Conservation (phyloP, 2,888 invertebrate species). For the Drosophila pegasa region DNA sequence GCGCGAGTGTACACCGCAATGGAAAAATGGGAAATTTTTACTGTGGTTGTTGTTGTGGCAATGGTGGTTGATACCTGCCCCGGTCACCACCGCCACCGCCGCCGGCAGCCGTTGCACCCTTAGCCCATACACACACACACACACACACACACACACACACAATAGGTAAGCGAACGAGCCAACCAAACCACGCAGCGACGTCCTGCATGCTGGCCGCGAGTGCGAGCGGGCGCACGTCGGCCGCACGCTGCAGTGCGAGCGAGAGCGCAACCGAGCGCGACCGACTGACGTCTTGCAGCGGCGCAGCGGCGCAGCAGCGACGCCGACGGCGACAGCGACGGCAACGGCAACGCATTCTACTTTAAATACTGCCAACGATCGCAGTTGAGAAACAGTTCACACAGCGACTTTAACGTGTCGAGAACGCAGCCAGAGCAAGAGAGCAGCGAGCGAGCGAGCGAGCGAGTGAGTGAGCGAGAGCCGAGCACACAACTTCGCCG, state of each 20-base stretch:
- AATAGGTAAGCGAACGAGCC: conserved; percentile 73
- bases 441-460: no score
- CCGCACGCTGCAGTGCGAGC: conserved; percentile 15
- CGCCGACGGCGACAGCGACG: conserved; percentile 39
- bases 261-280: conserved; percentile 24
- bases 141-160: conserved; percentile 22
- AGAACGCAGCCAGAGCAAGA: conserved; percentile 66
- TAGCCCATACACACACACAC: conserved; percentile 53
- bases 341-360: conserved; percentile 77
- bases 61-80: conserved; percentile 84
- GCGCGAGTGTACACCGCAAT: conserved; percentile 80
- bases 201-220: conserved; percentile 48
- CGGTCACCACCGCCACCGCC: conserved; percentile 51
- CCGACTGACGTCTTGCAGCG: conserved; percentile 36
- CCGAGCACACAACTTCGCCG: conserved; percentile 39
- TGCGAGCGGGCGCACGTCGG: conserved; percentile 42
- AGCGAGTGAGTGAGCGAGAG: conserved; percentile 33
- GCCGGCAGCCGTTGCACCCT: conserved; percentile 71
- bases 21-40: conserved; percentile 85
- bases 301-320: conserved; percentile 47
- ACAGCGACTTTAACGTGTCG: conserved; percentile 85
- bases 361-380: conserved; percentile 85
- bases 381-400: conserved; percentile 85
- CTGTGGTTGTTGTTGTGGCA: conserved; percentile 85
- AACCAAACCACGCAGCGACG: conserved; percentile 74